phyloP scores from a whole-genome alignment of 2,888 invertebrate species.

The Mongoloraphidia duomilia region DNA sequence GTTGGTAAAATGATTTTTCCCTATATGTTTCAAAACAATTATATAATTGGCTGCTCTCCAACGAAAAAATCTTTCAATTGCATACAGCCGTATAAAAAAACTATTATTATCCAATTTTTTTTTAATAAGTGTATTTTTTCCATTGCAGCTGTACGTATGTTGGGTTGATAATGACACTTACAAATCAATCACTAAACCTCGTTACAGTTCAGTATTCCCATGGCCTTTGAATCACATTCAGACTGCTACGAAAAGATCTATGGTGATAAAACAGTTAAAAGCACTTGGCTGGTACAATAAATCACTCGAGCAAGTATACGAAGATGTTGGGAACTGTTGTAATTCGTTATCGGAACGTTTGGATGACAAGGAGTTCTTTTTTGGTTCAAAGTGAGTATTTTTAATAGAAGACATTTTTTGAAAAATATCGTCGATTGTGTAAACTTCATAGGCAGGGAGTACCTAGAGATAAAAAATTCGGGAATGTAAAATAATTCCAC shows the following conservation, averaged over 20 bases:
- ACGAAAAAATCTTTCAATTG: no score
- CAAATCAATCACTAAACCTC: conserved; percentile 62
- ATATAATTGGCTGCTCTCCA: no score
- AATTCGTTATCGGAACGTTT: conserved; percentile 73
- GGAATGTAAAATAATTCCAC: no score
- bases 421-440: no score
- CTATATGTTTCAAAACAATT: no score
- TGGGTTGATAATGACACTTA: conserved; percentile 75
- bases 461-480: no score
- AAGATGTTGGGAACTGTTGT: conserved; percentile 74
- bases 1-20: no score
- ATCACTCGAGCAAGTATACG: conserved; percentile 58
- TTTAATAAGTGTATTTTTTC: conserved; percentile 6
- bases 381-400: conserved; percentile 51
- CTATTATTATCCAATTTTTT: conserved; percentile 4
- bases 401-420: conserved; percentile 1
- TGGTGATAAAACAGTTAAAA: conserved; percentile 54
- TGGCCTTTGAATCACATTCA: conserved; percentile 82
- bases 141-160: conserved; percentile 59
- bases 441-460: no score
- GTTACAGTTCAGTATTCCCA: conserved; percentile 82
- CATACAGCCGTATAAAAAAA: no score
- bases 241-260: conserved; percentile 58
- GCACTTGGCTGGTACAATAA: conserved; percentile 75
- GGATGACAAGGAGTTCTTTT: conserved; percentile 68